Conservation (phyloP, 1,140 invertebrate species). For the Adelges cooleyi region DNA sequence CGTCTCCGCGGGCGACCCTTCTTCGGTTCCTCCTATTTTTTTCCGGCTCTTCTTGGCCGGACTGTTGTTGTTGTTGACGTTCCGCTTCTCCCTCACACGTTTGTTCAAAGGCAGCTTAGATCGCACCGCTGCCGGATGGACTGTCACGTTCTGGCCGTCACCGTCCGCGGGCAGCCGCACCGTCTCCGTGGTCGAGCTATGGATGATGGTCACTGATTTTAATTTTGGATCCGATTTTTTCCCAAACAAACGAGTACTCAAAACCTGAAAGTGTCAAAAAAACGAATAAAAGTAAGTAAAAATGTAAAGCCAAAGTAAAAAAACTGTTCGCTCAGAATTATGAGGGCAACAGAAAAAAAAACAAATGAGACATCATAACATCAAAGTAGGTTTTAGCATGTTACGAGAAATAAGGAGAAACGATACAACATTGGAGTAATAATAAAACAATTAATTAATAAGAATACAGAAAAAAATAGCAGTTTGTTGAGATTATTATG, state of each 20-base stretch:
- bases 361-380: too few relatives aligned
- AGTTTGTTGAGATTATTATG: too few relatives aligned
- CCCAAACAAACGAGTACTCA: slow-evolving; percentile 62
- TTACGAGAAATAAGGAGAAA: too few relatives aligned
- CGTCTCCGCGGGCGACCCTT: background rate
- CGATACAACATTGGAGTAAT: too few relatives aligned
- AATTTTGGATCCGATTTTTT: slow-evolving; percentile 64
- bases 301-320: too few relatives aligned
- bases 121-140: slow-evolving; percentile 56
- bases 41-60: slow-evolving; percentile 22
- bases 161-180: slow-evolving; percentile 62
- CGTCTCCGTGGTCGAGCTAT: slow-evolving; percentile 72
- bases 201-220: slow-evolving; percentile 71
- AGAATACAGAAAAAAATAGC: too few relatives aligned
- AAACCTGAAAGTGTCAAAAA: slow-evolving; percentile 46
- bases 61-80: slow-evolving; percentile 30
- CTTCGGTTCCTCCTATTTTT: slow-evolving; percentile 21
- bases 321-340: too few relatives aligned
- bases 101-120: slow-evolving; percentile 63
- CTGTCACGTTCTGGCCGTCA: slow-evolving; percentile 47
- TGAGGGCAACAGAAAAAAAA: background rate
- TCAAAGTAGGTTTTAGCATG: too few relatives aligned
- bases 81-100: slow-evolving; percentile 48
- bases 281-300: too few relatives aligned
- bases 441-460: too few relatives aligned